These are phyloP conservation scores for Antennarius maculatus DNA, from an alignment of 2,797 vertebrate genomes.

Conservation along the genomic window DNA sequence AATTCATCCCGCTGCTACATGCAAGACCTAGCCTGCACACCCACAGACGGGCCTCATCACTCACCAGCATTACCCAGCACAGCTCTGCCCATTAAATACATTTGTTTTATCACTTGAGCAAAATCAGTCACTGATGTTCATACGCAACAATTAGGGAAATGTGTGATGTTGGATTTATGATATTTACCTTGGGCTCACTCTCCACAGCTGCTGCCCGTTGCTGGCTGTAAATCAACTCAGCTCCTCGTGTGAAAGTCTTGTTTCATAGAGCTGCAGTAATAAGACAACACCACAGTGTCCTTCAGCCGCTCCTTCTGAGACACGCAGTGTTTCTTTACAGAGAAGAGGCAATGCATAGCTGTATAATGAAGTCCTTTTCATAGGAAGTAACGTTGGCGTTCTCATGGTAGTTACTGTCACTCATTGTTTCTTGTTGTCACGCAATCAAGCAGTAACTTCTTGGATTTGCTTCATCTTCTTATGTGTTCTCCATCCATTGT, in stretches of 20 bases:
- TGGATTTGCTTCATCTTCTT: slow-evolving; percentile 9
- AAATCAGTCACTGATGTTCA: slow-evolving; percentile 13
- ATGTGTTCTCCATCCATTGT: slow-evolving; percentile 26
- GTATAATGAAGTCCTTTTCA: not conserved
- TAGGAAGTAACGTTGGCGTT: too few relatives aligned
- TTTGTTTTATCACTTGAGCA: slow-evolving; percentile 6
- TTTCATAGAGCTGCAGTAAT: slow-evolving; percentile 32
- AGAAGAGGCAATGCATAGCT: not conserved
- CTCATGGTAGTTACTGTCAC: not conserved
- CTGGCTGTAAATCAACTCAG: slow-evolving; percentile 39
- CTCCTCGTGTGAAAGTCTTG: slow-evolving; percentile 20
- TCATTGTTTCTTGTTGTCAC: not conserved
- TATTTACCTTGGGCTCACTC: slow-evolving; percentile 26
- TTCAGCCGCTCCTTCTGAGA: slow-evolving; percentile 8
- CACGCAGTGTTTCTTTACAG: not conserved
- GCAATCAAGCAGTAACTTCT: slow-evolving; percentile 9
- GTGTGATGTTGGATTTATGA: slow-evolving; percentile 35
- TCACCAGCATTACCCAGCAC: slow-evolving; percentile 17
- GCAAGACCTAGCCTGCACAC: slow-evolving; percentile 9
- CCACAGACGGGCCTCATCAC: too few relatives aligned
- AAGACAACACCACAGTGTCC: slow-evolving; percentile 15
- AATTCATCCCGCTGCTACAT: slow-evolving; percentile 14
- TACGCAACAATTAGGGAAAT: slow-evolving; percentile 9
- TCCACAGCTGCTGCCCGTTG: slow-evolving; percentile 2
- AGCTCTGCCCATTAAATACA: too few relatives aligned